Evolutionary conservation across 2,888 invertebrate genomes (phyloP), one percentile per base, ranked within the genome.

Genomic region (Tipula unca): DNA sequence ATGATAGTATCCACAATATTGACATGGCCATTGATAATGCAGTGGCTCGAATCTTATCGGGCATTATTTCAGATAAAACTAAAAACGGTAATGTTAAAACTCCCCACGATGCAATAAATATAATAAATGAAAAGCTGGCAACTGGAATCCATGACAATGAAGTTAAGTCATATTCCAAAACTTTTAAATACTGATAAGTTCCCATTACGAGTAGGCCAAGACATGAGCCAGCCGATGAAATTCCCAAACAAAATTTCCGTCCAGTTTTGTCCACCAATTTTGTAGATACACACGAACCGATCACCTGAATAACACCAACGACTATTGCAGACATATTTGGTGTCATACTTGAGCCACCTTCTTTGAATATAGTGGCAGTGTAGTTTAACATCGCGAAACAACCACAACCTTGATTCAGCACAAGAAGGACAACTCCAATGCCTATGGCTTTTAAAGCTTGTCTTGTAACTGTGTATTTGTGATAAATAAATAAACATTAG

Each of bases 301-400:
- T 1, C 14, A 90, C 54, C 86, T 91, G 91, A 25, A 91, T 90
- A 0, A 87, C 29, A 1, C 90, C 91, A 39, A 91, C 90, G 4
- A 90, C 86, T 1, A 90, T 90, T 3, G 91, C 89, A 0, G 89
- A 88, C 20, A 88, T 85, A 2, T 88, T 89, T 0, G 91, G 90
- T 0, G 89, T 84, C 13, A 91, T 82, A 85, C 87, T 89, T 14
- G 90, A 90, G 0, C 90, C 91, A 6, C 90, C 88, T 85, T 89
- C 87, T 36, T 89, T 25, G 82, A 91, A 91, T n/a, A 91, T 90
- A 3, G 88, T 87, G 0, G 90, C 90, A 3, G 91, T 89, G 32
- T 90, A 90, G 86, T 89, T 91, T 10, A 91, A 85, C 89, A 91
- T 89, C 3, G 89, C 90, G 85, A 90, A 91, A 85, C 89, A 89